Base-by-base conservation (phyloP, 1,140 invertebrate species). In the Heliconius congener region DNA sequence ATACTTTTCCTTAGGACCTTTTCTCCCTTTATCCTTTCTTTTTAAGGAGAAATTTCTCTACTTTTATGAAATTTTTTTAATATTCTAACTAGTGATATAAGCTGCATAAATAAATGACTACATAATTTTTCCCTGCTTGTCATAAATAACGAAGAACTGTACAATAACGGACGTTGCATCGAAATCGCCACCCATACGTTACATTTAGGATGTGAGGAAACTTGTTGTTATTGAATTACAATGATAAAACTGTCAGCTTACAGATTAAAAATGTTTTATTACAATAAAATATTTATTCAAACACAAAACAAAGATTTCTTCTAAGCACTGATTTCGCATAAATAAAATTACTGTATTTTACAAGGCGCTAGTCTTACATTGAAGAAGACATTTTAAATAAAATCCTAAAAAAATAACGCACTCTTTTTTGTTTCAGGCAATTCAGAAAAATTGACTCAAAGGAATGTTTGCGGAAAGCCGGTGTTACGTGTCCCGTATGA, bases 341-440 rank as follows among this genome's bases (percentile, higher is more conserved):
- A 42, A 42, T 13, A 46, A 46, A 46, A 42, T 11, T 11, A 42
- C 39, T 13, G 3, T 13, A 46, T 46, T 13, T 42, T 46, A 13
- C 11, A 46, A 2, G 11, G 11, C 11, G 11, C 42, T 46, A 46
- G 11, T 1, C 42, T 46, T 2, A 13, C 13, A 46, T 46, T 46
- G 0, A 52, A 52, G 18, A 52, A 52, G 16, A 52, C 1, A 6
- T 52, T 16, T 52, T 1, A 16, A 66, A 30, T 66, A 66, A 30
- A 66, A 27, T 1, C 9, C 57, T 60, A 27, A 66, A 27, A 66
- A 66, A 55, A 50, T 55, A n/a, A 55, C 30, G n/a, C 0, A 46
- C 8, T 55, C 16, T 39, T 23, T 34, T 78, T 78, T 74, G 72
- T 78, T 78, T 16, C 42, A 78, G 77, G 72, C 23, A 74, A 50